Base-by-base conservation (phyloP, 1,140 invertebrate species). In the Calliopsis andreniformis region DNA sequence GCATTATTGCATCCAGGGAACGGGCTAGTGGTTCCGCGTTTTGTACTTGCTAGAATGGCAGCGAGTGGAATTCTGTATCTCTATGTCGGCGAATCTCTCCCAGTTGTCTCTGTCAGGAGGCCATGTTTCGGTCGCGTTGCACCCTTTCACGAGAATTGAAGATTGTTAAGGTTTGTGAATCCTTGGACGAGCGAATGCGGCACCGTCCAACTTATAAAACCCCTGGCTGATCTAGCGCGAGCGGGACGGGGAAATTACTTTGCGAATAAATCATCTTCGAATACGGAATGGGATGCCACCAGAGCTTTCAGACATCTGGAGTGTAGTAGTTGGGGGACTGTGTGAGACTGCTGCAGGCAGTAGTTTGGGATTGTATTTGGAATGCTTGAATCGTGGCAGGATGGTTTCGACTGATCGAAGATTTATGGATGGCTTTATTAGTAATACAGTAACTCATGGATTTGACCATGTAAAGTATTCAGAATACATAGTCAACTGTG, bases 181-280 rank as follows among this genome's bases (percentile, higher is more conserved):
- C 35, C 10, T 39, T 39, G 35, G 35, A 39, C 35, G 35, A 10
- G 35, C 35, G n/a, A n/a, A n/a, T n/a, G n/a, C n/a, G n/a, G n/a
- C n/a, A n/a, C n/a, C 10, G 4, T 39, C 10, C 10, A 76, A 76
- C 70, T 76, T 76, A 70, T 70, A 70, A 39, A 39, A 72, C 42
- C 45, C 43, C 39, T 4, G 20, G 35, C 25, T 35, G 63, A 77
- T 66, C 25, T 73, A 79, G 61, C 35, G 62, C 39, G 63, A 45
- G 53, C 61, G 55, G 4, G 77, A 77, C 61, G 39, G 59, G 14
- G 35, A 62, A 62, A 62, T 62, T 35, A 28, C 59, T 79, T n/a
- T 3, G 32, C 45, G 55, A 77, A 79, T 68, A 56, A 77, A 61
- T 79, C 63, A 77, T 77, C 58, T 20, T 35, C 30, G 43, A 59